Conservation (phyloP, 2,888 invertebrate genomes). For the Sesia apiformis region DNA sequence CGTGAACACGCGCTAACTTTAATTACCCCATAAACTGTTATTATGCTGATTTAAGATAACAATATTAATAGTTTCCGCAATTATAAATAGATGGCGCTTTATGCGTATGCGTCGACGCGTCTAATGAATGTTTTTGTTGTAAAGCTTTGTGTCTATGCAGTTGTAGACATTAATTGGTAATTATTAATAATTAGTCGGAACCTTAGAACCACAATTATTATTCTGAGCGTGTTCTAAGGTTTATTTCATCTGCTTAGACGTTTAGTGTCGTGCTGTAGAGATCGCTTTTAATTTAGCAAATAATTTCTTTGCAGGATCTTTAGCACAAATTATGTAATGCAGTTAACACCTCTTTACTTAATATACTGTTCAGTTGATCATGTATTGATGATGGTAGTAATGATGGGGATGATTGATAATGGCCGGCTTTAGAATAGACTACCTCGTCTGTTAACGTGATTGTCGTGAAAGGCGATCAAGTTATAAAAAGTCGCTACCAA, state of each 20-base stretch:
- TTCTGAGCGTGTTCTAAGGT: neutral
- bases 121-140: neutral
- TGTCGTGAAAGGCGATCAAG: too few relatives aligned
- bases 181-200: neutral
- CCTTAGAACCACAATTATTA: neutral
- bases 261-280: neutral
- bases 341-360: too few relatives aligned
- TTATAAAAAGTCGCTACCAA: too few relatives aligned
- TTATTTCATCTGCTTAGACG: neutral
- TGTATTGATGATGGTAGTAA: too few relatives aligned
- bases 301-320: too few relatives aligned
- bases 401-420: too few relatives aligned
- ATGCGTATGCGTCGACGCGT: neutral
- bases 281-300: too few relatives aligned
- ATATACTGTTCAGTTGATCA: too few relatives aligned
- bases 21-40: conserved; percentile 28
- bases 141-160: neutral
- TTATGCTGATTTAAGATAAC: conserved; percentile 6
- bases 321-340: too few relatives aligned
- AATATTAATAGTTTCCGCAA: neutral
- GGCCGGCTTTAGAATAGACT: too few relatives aligned
- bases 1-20: conserved; percentile 12
- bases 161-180: neutral
- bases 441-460: too few relatives aligned
- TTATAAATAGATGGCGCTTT: neutral